Evolutionary conservation across 2,888 invertebrate genomes (phyloP).

Genomic region (Drosophila hamatofila): DNA sequence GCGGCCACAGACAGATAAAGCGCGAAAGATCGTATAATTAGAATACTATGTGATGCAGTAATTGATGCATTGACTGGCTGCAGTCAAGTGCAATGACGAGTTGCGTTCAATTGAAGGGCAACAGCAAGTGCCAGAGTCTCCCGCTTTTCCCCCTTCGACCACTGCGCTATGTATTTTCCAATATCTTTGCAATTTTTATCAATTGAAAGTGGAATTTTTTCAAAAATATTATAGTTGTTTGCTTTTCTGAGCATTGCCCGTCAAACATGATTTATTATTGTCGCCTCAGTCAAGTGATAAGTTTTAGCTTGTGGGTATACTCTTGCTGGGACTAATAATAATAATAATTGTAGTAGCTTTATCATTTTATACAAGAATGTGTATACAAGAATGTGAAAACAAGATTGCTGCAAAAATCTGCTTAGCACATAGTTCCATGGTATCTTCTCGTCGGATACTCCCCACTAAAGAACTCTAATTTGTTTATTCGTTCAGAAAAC

Average conservation of each 20-base stretch:
- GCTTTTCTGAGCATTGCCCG: constrained; percentile 3
- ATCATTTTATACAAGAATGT: too few relatives aligned
- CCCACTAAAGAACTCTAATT: neutral
- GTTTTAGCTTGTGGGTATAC: constrained; percentile 10
- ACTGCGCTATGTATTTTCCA: neutral
- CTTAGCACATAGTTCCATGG: neutral
- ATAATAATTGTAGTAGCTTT: neutral
- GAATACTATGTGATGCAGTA: constrained; percentile 6
- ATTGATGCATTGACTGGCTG: constrained; percentile 36
- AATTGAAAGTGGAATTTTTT: constrained; percentile 33
- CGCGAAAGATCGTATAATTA: constrained; percentile 6
- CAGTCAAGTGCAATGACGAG: constrained; percentile 57
- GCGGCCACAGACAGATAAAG: constrained; percentile 25
- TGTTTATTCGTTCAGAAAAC: neutral
- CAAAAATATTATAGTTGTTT: neutral
- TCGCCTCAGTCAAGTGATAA: constrained; percentile 11
- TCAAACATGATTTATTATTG: constrained; percentile 26
- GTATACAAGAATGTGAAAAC: neutral
- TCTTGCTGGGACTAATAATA: neutral
- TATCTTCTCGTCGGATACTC: neutral
- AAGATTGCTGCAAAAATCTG: neutral
- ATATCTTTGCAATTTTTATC: constrained; percentile 22
- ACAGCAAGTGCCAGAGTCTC: neutral
- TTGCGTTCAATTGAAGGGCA: constrained; percentile 34
- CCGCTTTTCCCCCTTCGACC: neutral